These are phyloP conservation scores for Cinara cedri DNA, from an alignment of 2,888 invertebrate genomes.

Conservation along the genomic window DNA sequence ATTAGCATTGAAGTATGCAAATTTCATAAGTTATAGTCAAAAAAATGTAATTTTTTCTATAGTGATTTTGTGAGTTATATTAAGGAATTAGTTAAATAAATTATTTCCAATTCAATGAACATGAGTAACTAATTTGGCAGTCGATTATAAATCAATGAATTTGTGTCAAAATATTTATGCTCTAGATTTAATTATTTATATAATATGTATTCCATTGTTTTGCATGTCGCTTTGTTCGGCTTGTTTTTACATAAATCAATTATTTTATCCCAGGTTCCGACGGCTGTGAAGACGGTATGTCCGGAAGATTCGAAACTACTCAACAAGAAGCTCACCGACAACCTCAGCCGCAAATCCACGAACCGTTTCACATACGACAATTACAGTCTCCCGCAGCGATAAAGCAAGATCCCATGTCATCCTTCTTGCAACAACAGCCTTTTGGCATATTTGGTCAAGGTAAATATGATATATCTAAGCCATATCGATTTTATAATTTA, in stretches of 20 bases:
- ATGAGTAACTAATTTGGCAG: too few species aligned
- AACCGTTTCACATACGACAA: conserved; percentile 24
- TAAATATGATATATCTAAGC: neutral
- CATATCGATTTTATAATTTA: neutral
- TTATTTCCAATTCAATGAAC: too few species aligned
- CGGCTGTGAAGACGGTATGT: conserved; percentile 42
- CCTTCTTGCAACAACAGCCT: conserved; percentile 39
- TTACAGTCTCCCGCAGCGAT: neutral
- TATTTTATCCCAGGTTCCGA: conserved; percentile 39
- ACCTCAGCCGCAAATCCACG: conserved; percentile 22
- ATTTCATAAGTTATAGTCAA: too few species aligned
- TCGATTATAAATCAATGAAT: too few species aligned
- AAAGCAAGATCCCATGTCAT: conserved; percentile 26
- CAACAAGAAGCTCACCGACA: conserved; percentile 36
- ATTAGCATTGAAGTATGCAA: too few species aligned
- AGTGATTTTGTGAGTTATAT: too few species aligned
- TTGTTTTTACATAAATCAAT: neutral
- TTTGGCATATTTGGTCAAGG: conserved; percentile 48
- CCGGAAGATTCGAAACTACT: conserved; percentile 28
- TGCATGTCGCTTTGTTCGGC: too few species aligned
- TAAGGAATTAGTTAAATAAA: too few species aligned
- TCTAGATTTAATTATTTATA: too few species aligned
- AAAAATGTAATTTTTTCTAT: too few species aligned
- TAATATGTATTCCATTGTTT: too few species aligned
- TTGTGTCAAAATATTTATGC: too few species aligned